These are phyloP conservation scores for Leucoraja erinaceus DNA, from an alignment of 2,113 vertebrate species.

Conservation along the genomic window DNA sequence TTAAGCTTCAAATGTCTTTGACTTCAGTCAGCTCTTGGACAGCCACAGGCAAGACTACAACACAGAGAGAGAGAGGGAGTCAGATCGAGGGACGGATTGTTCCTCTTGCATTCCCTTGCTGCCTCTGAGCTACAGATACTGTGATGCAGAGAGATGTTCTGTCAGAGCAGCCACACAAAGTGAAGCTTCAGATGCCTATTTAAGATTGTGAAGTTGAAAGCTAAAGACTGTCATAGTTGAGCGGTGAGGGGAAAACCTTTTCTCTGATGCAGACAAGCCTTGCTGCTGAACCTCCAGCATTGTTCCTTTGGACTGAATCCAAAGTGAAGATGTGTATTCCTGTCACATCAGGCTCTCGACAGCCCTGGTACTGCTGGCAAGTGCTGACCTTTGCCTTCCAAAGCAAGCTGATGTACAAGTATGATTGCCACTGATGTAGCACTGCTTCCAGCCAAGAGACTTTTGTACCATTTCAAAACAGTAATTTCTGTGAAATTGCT, in stretches of 20 bases:
- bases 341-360: neutral
- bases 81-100: neutral
- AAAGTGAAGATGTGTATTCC: neutral
- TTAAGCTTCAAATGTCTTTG: neutral
- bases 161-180: neutral
- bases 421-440: neutral
- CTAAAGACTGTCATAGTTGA: neutral
- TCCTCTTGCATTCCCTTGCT: neutral
- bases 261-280: neutral
- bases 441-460: neutral
- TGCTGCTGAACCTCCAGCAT: neutral
- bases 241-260: neutral
- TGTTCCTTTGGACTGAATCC: neutral
- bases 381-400: neutral
- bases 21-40: neutral
- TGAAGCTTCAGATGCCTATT: neutral
- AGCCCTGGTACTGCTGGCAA: neutral
- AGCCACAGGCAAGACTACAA: neutral
- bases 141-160: neutral
- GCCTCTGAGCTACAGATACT: neutral
- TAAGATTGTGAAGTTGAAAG: neutral
- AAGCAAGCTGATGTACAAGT: conserved; percentile 18
- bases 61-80: neutral
- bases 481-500: conserved; percentile 7
- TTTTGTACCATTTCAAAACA: neutral